phyloP scores from a whole-genome alignment of 2,888 invertebrate species.

The Limnephilus rhombicus region DNA sequence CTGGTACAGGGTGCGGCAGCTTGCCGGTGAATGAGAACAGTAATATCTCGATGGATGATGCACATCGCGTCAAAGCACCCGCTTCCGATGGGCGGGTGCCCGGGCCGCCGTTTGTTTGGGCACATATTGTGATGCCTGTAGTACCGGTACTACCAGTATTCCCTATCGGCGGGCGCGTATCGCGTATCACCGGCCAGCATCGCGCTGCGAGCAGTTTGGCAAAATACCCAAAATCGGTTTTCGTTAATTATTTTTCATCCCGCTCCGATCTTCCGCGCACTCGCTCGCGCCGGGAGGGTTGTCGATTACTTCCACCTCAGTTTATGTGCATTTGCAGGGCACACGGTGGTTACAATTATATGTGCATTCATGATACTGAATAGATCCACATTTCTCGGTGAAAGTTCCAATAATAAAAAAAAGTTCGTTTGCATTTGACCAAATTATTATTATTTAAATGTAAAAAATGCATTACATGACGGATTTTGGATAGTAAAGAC shows the following conservation, averaged over 20 bases:
- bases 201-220: constrained; percentile 56
- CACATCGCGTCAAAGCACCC: constrained; percentile 49
- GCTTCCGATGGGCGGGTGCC: constrained; percentile 12
- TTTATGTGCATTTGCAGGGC: constrained; percentile 22
- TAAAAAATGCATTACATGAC: no score
- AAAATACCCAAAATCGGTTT: constrained; percentile 65
- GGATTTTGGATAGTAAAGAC: no score
- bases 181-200: neutral
- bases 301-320: constrained; percentile 32
- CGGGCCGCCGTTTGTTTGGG: constrained; percentile 8
- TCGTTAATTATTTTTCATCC: constrained; percentile 65
- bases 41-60: constrained; percentile 49
- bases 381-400: neutral
- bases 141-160: neutral
- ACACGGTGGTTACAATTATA: neutral
- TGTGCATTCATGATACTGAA: neutral
- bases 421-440: no score
- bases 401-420: no score
- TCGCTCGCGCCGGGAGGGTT: constrained; percentile 40
- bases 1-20: neutral
- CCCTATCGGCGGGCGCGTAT: constrained; percentile 27
- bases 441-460: no score
- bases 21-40: neutral
- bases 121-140: constrained; percentile 6
- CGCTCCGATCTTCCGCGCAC: constrained; percentile 44